These are phyloP conservation scores for Dioctria rufipes DNA, from an alignment of 2,888 invertebrate species.

Conservation along the genomic window DNA sequence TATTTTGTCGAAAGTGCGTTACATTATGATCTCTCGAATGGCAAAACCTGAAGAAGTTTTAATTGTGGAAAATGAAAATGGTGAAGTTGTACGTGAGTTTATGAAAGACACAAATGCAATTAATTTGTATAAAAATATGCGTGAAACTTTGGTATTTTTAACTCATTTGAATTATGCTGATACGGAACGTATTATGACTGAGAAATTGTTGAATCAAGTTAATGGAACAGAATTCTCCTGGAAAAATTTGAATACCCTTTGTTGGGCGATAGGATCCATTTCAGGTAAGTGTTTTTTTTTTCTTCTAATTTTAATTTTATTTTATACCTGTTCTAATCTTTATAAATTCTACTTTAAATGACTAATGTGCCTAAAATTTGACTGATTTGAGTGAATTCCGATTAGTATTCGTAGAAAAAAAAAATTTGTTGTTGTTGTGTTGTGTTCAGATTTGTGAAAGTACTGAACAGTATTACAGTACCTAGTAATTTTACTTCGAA, in stretches of 20 bases:
- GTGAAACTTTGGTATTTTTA: slow-evolving; percentile 96
- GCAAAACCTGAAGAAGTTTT: slow-evolving; percentile 99
- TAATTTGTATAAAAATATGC: slow-evolving; percentile 99
- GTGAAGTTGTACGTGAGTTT: slow-evolving; percentile 98
- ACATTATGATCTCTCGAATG: slow-evolving; percentile 99
- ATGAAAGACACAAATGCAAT: slow-evolving; percentile 99
- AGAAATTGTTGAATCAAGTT: slow-evolving; percentile 97
- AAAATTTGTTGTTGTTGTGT: too few species aligned
- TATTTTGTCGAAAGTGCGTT: slow-evolving; percentile 89
- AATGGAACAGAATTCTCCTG: slow-evolving; percentile 99
- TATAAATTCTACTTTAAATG: too few species aligned
- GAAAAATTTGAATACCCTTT: slow-evolving; percentile 99
- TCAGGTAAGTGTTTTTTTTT: slow-evolving; percentile 76
- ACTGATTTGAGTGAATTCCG: too few species aligned
- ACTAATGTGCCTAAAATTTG: too few species aligned
- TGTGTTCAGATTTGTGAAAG: not conserved
- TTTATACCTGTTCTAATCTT: not conserved
- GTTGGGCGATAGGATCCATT: slow-evolving; percentile 99
- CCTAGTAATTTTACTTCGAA: too few species aligned
- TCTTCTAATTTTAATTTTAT: not conserved
- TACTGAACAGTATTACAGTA: not conserved
- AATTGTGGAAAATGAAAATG: slow-evolving; percentile 99
- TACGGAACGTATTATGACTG: slow-evolving; percentile 99
- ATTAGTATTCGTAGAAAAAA: too few species aligned
- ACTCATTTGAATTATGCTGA: slow-evolving; percentile 98